Evolutionary conservation across 2,888 invertebrate species (phyloP), one percentile per base, ranked within the genome.

Genomic region (Drosophila setosimentum): DNA sequence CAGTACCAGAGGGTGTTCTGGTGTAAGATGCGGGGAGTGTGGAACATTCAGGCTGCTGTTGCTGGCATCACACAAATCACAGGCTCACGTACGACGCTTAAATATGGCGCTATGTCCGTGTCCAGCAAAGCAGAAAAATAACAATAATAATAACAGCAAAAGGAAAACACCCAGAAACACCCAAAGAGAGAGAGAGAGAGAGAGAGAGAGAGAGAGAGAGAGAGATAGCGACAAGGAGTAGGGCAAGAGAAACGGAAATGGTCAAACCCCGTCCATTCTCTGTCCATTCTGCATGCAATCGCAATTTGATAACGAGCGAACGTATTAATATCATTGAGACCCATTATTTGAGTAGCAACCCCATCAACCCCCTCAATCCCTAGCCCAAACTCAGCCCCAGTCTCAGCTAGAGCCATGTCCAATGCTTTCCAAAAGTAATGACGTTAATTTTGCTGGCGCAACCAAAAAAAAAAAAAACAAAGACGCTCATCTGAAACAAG

Each of bases 271-370:
- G 51, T 71, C 73, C 77, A 82, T 80, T 79, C 68, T 84, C 67
- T 84, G 91, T 90, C 91, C 90, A 89, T 91, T 91, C 87, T 74
- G 82, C 82, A 91, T 89, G 90, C 79, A 80, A 89, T 82, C 82
- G 87, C 90, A 85, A 91, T 91, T 91, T 91, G 91, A 91, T 91
- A 91, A 91, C 91, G 91, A 91, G 91, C 89, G 91, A 91, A 91
- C 91, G 81, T 91, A 91, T 91, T 91, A 91, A 91, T 91, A 91
- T 91, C 84, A 89, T 90, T 89, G 90, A 79, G 77, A 79, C 70
- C 87, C 90, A 88, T 89, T 87, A 87, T 80, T 83, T 82, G 76
- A 70, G 50, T 40, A 54, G 11, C 74, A 49, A 0, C 62, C 53
- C 68, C 27, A 29, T 18, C 51, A 27, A 3, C 4, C 42, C 58